Conservation (phyloP, 2,888 invertebrate genomes). For the Glaucopsyche alexis region DNA sequence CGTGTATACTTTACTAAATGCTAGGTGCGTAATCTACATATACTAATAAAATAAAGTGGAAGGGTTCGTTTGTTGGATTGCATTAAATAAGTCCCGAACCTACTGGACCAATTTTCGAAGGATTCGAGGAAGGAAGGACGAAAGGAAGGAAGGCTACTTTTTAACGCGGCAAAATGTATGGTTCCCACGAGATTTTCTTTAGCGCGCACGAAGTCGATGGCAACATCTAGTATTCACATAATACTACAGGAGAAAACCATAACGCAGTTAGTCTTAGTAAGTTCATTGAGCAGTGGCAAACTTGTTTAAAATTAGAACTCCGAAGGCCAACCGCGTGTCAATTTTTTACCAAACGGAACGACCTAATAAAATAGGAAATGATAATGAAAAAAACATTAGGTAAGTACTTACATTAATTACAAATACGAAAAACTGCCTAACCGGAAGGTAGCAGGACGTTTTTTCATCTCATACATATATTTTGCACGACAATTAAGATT, state of each 20-base stretch:
- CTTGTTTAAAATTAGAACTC: background rate
- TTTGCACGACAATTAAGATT: background rate
- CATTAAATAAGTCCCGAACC: no score
- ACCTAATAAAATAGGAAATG: conserved; percentile 14
- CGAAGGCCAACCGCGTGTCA: conserved; percentile 18
- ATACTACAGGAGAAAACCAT: background rate
- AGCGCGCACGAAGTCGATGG: no score
- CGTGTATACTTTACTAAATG: no score
- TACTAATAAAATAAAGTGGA: no score
- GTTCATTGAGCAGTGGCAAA: background rate
- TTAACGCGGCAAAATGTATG: no score
- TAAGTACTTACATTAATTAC: background rate
- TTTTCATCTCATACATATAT: background rate
- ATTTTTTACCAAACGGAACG: conserved; percentile 15
- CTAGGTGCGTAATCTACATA: no score
- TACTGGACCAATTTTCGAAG: no score
- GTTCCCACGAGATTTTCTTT: no score
- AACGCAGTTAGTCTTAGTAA: background rate
- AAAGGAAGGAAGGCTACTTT: no score
- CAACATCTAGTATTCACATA: no score
- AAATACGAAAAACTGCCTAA: background rate
- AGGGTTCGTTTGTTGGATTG: no score
- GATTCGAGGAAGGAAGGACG: no score
- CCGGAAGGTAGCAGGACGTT: background rate
- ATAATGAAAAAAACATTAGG: background rate